These are phyloP conservation scores for Balanococcus diminutus DNA, from an alignment of 2,888 invertebrate species.

Conservation along the genomic window DNA sequence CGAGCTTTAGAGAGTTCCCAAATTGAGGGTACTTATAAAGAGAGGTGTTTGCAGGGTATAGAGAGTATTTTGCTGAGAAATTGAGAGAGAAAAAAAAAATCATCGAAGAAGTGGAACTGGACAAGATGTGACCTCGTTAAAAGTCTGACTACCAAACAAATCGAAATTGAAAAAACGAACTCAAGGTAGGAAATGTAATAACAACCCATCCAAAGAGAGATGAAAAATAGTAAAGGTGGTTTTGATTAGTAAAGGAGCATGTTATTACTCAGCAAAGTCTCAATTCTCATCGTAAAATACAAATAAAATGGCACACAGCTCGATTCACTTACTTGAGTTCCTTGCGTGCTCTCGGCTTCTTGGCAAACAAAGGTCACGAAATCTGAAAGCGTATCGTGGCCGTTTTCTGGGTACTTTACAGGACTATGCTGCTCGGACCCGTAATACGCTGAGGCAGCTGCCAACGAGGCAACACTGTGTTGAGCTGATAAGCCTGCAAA, in stretches of 20 bases:
- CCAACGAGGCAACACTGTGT: constrained; percentile 63
- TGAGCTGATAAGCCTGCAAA: constrained; percentile 64
- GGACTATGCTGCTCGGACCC: constrained; percentile 65
- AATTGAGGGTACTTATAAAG: no score
- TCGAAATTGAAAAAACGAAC: background rate
- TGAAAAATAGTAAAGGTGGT: background rate
- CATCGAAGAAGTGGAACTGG: no score
- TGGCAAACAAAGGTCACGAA: constrained; percentile 97
- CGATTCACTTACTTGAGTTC: constrained; percentile 69
- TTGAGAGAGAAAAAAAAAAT: no score
- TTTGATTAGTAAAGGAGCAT: constrained; percentile 1
- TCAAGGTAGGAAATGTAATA: background rate
- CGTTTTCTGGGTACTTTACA: constrained; percentile 80
- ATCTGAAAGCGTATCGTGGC: constrained; percentile 90
- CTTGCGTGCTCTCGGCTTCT: constrained; percentile 80
- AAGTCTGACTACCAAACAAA: background rate
- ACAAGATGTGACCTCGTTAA: no score
- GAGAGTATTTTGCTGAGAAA: no score
- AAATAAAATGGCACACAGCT: background rate
- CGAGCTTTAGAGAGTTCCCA: no score
- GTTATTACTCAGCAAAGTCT: background rate
- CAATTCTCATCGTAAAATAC: background rate
- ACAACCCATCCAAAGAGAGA: background rate
- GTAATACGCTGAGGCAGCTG: constrained; percentile 67
- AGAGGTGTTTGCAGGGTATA: no score